Evolutionary conservation across 2,888 invertebrate genomes (phyloP), one percentile per base, ranked within the genome.

Genomic region (Anarsia innoxiella): DNA sequence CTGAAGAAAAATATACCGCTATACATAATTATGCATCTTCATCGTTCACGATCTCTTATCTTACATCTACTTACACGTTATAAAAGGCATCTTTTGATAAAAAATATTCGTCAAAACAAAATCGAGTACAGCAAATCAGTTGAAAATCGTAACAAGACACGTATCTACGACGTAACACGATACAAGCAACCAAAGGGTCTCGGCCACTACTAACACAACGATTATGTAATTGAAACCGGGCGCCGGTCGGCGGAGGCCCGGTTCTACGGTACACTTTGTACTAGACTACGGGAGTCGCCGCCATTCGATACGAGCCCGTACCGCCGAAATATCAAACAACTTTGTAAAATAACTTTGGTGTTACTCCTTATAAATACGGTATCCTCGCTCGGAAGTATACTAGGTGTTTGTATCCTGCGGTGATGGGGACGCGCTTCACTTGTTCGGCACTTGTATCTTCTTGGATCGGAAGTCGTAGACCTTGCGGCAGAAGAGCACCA

Each of bases 381-480:
- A 16, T 12, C 4, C 13, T 8, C 8, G 12, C 12, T 10, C 13
- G 23, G 31, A 23, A 12, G 23, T 32, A 32, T 23, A 12, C 51
- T 44, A 48, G 47, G 56, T 49, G 44, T 52, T 48, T 49, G 51
- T 46, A 49, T 51, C 59, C 60, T 16, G 30, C 9, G 30, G 36
- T 40, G 25, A 30, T 33, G 26, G 12, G 11, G 14, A 23, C 27
- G 26, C 27, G 52, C n/a, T 58, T 83, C 83, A 84, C 59, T 84
- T 83, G 66, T 73, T 78, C 31, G 78, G 79, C 9, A 74, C 69
- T 48, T 79, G 78, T 45, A 93, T 88, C 56, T 93, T 87, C 68
- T 95, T 96, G 58, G 94, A 93, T 54, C 96, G 89, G 85, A 95
- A 96, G 83, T 98, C 97, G 86, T 97, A 98, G 42, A 97, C 67